Percentiles rank a stretch among this genome's conserved stretches.
These are phyloP conservation scores for Listronotus oregonensis DNA, from an alignment of 1,140 invertebrate genomes.

Conservation along the genomic window DNA sequence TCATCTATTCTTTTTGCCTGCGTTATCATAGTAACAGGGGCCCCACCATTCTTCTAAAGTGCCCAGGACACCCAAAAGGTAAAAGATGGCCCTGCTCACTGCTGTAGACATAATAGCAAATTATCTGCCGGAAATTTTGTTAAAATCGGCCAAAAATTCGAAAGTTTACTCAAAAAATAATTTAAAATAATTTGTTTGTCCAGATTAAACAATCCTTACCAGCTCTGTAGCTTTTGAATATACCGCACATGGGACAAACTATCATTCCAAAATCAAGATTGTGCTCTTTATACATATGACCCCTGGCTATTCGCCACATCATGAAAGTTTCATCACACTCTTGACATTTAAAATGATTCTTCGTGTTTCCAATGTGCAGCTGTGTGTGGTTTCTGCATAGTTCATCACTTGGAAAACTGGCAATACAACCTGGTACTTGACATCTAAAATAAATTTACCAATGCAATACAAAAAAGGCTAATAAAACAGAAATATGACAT, in stretches of 20 bases:
- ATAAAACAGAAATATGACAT: too few relatives aligned
- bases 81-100: too few relatives aligned
- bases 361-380: constrained; percentile 58
- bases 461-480: too few relatives aligned
- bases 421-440: constrained; percentile 58
- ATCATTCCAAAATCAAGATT: constrained; percentile 68
- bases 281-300: constrained; percentile 73
- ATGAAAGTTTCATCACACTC: constrained; percentile 59
- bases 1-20: too few relatives aligned
- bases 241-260: constrained; percentile 65
- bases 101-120: too few relatives aligned
- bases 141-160: too few relatives aligned
- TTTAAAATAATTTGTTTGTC: too few relatives aligned
- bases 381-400: constrained; percentile 58
- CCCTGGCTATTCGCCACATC: constrained; percentile 66
- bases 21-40: too few relatives aligned
- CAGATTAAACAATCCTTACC: constrained; percentile 58
- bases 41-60: too few relatives aligned
- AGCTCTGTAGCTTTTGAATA: constrained; percentile 62
- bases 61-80: too few relatives aligned
- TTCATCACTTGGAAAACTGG: constrained; percentile 59
- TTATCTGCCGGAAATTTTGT: too few relatives aligned
- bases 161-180: too few relatives aligned
- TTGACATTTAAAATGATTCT: constrained; percentile 59
- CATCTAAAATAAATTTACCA: constrained; percentile 54